Base-by-base conservation (phyloP, 2,113 vertebrate species). In the Apeltes quadracus region DNA sequence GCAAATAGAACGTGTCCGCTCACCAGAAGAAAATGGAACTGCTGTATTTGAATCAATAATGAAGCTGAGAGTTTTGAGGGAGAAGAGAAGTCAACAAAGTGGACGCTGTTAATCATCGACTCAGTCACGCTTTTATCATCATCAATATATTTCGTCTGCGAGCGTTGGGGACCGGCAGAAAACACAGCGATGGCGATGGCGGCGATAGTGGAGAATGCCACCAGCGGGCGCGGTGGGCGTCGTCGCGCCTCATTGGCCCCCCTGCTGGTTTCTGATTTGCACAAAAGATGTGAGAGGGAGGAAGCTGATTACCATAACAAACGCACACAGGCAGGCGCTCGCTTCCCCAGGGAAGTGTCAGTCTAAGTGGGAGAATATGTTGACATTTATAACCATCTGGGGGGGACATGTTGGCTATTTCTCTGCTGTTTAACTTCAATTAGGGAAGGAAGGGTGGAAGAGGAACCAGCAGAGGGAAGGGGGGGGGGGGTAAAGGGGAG, bases 321-420 rank as follows among this genome's bases (percentile, higher is more conserved):
- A 91, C 86, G 79, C 78, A 65, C 84, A 80, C 44, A 84, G 43
- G 59, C 82, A 72, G 78, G 59, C 76, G 29, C 87, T 61, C 61
- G 38, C 72, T 65, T 91, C 89, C 91, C 88, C 71, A 32, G 88
- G 91, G 91, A 85, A 78, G 85, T 91, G 90, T 91, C 91, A 87
- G 51, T 90, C 88, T 90, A 85, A 92, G 87, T 84, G 88, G 87
- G 86, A 91, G 81, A 83, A 83, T 84, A 88, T 91, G 91, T 90
- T 89, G 88, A 89, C 91, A 91, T 91, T 92, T 91, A 91, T 78
- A 88, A 90, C 86, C 91, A 91, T 91, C 82, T 88, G 91, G 82
- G 81, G 79, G 84, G 68, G 83, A 80, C 87, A 85, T 48, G 84
- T 81, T 78, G 25, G 72, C 82, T 57, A 87, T 91, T 91, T 89